phyloP scores from a whole-genome alignment of 2,113 vertebrate genomes.

The rat (Rattus norvegicus) region DNA sequence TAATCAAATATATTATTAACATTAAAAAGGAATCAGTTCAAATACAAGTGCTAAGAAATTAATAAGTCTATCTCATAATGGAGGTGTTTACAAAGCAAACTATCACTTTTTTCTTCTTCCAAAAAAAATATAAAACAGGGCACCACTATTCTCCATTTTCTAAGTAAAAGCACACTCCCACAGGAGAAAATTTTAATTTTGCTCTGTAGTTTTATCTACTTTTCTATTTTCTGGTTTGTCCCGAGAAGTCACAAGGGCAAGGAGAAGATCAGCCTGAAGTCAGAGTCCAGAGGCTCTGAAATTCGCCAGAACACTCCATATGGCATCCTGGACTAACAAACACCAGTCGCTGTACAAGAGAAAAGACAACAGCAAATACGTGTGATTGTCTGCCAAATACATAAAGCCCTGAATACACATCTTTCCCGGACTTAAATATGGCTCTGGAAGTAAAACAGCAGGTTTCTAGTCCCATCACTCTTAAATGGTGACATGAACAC shows the following conservation, averaged over 20 bases:
- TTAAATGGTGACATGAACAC: accelerated
- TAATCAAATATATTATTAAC: neutral
- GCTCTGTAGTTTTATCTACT: neutral
- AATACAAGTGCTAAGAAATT: constrained; percentile 22
- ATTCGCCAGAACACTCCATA: neutral
- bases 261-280: neutral
- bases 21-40: neutral
- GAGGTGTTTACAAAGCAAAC: constrained; percentile 3
- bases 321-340: neutral
- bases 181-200: neutral
- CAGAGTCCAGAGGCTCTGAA: neutral
- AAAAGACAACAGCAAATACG: neutral
- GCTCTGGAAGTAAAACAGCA: neutral
- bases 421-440: neutral
- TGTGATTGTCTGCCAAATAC: neutral
- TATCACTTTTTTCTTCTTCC: neutral
- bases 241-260: neutral
- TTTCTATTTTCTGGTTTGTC: neutral
- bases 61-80: neutral
- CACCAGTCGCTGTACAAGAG: neutral
- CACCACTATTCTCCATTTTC: neutral
- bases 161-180: neutral
- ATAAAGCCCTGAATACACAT: neutral
- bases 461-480: neutral
- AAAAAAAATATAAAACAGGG: constrained; percentile 27